Evolutionary conservation across 2,797 vertebrate genomes (phyloP).

Genomic region (Platalea minor): DNA sequence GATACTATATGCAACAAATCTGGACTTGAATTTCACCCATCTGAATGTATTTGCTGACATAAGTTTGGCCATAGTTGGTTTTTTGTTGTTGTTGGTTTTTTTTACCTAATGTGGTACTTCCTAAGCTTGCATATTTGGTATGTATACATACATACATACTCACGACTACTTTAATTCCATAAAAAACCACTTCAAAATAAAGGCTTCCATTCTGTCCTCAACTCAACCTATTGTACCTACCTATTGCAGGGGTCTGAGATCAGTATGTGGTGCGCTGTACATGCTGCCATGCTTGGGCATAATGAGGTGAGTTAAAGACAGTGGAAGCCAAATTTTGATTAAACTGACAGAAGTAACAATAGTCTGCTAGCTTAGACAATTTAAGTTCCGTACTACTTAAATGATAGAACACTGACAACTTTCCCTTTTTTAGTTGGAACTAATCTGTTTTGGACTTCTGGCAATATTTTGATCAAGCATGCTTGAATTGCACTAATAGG

Average conservation of each 20-base stretch:
- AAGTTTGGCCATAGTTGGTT: not conserved
- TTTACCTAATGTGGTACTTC: not conserved
- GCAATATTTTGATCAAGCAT: not conserved
- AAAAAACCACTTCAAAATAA: not conserved
- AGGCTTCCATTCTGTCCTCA: slow-evolving; percentile 39
- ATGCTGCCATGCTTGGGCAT: slow-evolving; percentile 25
- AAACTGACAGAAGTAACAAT: not conserved
- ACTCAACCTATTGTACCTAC: slow-evolving; percentile 36
- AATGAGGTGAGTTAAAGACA: slow-evolving; percentile 38
- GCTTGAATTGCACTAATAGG: not conserved
- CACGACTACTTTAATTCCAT: not conserved
- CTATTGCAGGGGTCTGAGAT: slow-evolving; percentile 47
- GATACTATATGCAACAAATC: not conserved
- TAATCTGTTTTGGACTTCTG: not conserved
- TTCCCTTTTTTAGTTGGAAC: not conserved
- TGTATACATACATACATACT: not conserved
- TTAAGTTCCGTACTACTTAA: not conserved
- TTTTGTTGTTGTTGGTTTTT: not conserved
- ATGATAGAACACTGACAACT: not conserved
- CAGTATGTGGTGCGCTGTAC: slow-evolving; percentile 20
- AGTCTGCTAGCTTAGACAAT: not conserved
- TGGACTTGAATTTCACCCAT: not conserved
- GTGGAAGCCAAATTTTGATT: slow-evolving; percentile 19
- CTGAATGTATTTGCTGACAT: not conserved
- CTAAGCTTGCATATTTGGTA: not conserved